Evolutionary conservation across 2,888 invertebrate genomes (phyloP).

Genomic region (Glyphotaelius pellucidus): DNA sequence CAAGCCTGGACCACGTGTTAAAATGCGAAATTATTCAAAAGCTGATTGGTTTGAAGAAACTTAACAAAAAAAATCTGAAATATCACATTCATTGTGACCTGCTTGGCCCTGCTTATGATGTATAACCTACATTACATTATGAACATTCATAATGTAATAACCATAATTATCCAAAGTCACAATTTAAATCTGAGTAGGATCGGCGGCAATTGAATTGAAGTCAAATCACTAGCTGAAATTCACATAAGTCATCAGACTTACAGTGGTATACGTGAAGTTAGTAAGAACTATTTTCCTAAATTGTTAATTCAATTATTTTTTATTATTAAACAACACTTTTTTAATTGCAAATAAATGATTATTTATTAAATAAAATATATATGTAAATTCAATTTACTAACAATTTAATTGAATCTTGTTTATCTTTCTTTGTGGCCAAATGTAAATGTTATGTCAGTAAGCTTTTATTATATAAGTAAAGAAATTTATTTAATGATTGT

Average conservation of each 20-base stretch:
- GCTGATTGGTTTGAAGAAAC: background rate
- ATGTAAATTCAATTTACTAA: background rate
- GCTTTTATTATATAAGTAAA: background rate
- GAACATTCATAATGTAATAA: background rate
- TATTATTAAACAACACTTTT: too few species aligned
- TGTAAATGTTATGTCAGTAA: background rate
- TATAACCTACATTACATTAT: background rate
- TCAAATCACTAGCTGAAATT: background rate
- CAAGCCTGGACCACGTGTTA: background rate
- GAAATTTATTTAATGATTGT: background rate
- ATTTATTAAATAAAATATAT: background rate
- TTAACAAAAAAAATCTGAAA: background rate
- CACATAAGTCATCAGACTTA: background rate
- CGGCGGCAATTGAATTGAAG: background rate
- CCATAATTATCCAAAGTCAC: background rate
- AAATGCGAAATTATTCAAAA: background rate
- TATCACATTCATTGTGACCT: background rate
- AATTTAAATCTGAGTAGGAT: background rate
- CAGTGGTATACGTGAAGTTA: background rate
- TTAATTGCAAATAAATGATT: background rate
- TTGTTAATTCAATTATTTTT: background rate
- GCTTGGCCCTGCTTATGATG: background rate
- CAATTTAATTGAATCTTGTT: background rate
- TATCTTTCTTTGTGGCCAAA: background rate
- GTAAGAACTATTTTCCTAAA: conserved; percentile 10